phyloP scores from a whole-genome alignment of 1,140 invertebrate genomes.

The Portunus trituberculatus region DNA sequence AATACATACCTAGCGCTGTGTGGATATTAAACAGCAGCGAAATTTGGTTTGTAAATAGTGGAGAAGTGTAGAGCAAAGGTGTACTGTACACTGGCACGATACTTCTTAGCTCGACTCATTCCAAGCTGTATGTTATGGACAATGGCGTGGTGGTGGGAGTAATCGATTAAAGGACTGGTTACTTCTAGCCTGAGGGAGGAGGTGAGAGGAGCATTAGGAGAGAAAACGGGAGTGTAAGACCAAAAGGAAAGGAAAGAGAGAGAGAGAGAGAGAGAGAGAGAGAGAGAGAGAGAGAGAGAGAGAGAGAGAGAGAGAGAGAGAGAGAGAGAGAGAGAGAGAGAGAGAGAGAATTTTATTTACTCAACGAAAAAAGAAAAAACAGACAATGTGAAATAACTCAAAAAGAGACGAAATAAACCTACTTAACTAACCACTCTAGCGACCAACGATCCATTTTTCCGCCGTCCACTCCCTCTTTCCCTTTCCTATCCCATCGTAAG shows the following conservation, averaged over 20 bases:
- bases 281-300: conserved; percentile 24
- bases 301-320: not conserved
- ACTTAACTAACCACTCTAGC: not conserved
- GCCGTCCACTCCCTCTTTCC: not conserved
- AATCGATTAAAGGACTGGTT: too few relatives aligned
- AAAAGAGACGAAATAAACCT: not conserved
- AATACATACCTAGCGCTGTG: not conserved
- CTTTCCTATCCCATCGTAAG: not conserved
- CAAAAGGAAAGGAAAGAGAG: not conserved
- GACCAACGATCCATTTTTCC: not conserved
- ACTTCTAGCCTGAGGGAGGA: too few relatives aligned
- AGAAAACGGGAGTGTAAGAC: not conserved
- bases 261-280: conserved; percentile 16
- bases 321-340: too few relatives aligned
- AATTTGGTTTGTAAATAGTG: not conserved
- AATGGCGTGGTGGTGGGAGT: too few relatives aligned
- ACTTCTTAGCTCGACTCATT: not conserved
- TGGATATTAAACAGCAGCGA: not conserved
- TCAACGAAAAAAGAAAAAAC: not conserved
- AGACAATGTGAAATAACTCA: not conserved
- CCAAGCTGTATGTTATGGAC: too few relatives aligned
- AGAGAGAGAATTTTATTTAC: too few relatives aligned
- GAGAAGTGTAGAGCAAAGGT: not conserved
- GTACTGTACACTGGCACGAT: not conserved
- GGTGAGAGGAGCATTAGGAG: too few relatives aligned